phyloP scores from a whole-genome alignment of 30 jellyfish, hydroid and myxozoan species.

The Chrysaora quinquecirrha region DNA sequence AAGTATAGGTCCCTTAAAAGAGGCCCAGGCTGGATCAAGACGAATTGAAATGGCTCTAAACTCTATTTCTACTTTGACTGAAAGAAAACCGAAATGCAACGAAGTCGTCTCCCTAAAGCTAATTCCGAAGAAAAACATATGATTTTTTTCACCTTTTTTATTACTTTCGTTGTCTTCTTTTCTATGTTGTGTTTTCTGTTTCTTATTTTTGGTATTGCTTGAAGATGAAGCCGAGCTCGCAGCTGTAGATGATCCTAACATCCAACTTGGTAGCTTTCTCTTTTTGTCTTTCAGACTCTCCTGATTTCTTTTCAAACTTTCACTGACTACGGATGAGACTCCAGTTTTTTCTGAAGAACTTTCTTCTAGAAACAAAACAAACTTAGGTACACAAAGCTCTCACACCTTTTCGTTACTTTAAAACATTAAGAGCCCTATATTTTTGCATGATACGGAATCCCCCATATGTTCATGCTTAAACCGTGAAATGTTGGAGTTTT shows the following conservation, averaged over 20 bases:
- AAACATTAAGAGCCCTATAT: neutral
- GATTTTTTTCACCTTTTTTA: neutral
- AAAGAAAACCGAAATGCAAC: neutral
- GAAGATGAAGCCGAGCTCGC: neutral
- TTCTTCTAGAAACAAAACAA: neutral
- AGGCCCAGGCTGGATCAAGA: neutral
- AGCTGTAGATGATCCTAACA: slow-evolving; percentile 31
- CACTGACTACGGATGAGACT: neutral
- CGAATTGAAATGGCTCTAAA: neutral
- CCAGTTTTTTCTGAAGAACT: neutral
- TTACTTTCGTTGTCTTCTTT: neutral
- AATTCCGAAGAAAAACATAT: too few relatives aligned
- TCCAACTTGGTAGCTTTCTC: slow-evolving; percentile 33
- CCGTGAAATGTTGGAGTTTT: too few relatives aligned
- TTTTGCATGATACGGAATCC: neutral
- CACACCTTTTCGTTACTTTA: neutral
- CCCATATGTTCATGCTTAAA: too few relatives aligned
- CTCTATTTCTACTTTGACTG: neutral
- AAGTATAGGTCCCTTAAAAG: neutral
- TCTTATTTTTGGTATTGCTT: neutral
- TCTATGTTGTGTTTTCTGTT: neutral
- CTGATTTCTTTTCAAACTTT: neutral
- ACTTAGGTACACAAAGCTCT: too few relatives aligned
- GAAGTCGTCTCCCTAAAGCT: neutral
- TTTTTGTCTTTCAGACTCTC: neutral